Percentiles rank a stretch among this genome's conserved stretches.
Evolutionary conservation across 2,888 invertebrate species (phyloP).

Genomic region (Gortyna flavago): DNA sequence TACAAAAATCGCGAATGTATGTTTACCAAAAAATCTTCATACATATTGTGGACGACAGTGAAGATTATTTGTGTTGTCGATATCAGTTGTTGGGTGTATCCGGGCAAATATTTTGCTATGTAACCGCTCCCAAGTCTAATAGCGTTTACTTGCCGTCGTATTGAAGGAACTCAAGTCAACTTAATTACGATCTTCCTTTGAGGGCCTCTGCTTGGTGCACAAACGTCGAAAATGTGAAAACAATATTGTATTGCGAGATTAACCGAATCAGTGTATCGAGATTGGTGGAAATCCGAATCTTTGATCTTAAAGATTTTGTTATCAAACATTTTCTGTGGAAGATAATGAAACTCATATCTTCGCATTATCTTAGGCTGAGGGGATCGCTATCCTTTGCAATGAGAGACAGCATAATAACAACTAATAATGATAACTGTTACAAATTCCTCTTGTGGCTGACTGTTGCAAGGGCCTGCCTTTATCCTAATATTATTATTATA

Average conservation of each 20-base stretch:
- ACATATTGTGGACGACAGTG: slow-evolving; percentile 3
- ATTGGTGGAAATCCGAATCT: slow-evolving; percentile 36
- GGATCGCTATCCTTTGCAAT: slow-evolving; percentile 35
- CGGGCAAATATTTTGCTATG: slow-evolving; percentile 70
- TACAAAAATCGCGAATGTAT: neutral
- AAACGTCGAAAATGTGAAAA: slow-evolving; percentile 67
- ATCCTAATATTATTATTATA: slow-evolving; percentile 14
- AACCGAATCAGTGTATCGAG: slow-evolving; percentile 61
- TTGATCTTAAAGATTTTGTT: slow-evolving; percentile 38
- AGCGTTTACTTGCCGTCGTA: slow-evolving; percentile 74
- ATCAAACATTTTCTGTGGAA: slow-evolving; percentile 27
- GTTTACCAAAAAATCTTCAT: slow-evolving; percentile 1
- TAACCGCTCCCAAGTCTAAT: slow-evolving; percentile 72
- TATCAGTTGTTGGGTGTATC: slow-evolving; percentile 49
- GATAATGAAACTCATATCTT: slow-evolving; percentile 36
- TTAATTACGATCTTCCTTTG: slow-evolving; percentile 78
- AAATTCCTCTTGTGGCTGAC: slow-evolving; percentile 5
- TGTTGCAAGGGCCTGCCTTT: neutral
- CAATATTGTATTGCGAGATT: slow-evolving; percentile 67
- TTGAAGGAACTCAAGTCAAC: slow-evolving; percentile 74
- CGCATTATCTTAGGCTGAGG: slow-evolving; percentile 11
- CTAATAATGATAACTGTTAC: slow-evolving; percentile 40
- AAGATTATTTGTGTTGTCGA: slow-evolving; percentile 32
- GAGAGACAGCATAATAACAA: slow-evolving; percentile 34
- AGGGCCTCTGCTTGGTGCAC: slow-evolving; percentile 58